phyloP scores from a whole-genome alignment of 2,888 invertebrate genomes.

The Dione vanillae region DNA sequence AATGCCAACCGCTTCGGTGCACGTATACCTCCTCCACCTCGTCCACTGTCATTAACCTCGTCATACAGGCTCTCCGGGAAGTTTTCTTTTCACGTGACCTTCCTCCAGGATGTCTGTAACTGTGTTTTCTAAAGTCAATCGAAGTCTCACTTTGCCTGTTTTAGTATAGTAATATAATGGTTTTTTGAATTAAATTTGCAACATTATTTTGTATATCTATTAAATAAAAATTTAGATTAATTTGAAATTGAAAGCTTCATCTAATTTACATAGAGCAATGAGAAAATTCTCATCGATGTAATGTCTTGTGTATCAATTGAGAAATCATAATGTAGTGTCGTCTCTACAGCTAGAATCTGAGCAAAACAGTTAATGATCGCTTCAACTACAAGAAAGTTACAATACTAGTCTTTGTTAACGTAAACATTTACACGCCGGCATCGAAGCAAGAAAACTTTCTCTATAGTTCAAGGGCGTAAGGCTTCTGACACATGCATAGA shows the following conservation, averaged over 20 bases:
- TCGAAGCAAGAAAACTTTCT: constrained; percentile 45
- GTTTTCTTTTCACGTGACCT: no score
- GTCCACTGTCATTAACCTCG: no score
- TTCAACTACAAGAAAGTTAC: constrained; percentile 21
- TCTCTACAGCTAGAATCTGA: not conserved
- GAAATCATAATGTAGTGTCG: constrained; percentile 2
- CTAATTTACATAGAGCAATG: constrained; percentile 9
- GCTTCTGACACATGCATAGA: not conserved
- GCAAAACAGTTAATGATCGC: constrained; percentile 7
- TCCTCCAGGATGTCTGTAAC: no score
- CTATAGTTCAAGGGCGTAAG: constrained; percentile 48
- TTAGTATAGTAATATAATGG: no score
- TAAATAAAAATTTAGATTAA: not conserved
- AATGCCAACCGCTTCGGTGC: no score
- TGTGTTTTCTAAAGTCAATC: no score
- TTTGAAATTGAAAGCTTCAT: not conserved
- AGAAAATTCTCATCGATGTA: constrained; percentile 15
- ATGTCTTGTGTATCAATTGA: not conserved
- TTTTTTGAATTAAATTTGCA: not conserved
- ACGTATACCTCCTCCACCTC: no score
- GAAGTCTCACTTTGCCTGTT: no score
- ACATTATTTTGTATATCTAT: not conserved
- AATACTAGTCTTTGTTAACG: constrained; percentile 28
- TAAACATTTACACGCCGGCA: constrained; percentile 28
- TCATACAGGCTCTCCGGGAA: no score